Evolutionary conservation across 2,888 invertebrate species (phyloP), one percentile per base, ranked within the genome.

Genomic region (Caenorhabditis auriculariae): DNA sequence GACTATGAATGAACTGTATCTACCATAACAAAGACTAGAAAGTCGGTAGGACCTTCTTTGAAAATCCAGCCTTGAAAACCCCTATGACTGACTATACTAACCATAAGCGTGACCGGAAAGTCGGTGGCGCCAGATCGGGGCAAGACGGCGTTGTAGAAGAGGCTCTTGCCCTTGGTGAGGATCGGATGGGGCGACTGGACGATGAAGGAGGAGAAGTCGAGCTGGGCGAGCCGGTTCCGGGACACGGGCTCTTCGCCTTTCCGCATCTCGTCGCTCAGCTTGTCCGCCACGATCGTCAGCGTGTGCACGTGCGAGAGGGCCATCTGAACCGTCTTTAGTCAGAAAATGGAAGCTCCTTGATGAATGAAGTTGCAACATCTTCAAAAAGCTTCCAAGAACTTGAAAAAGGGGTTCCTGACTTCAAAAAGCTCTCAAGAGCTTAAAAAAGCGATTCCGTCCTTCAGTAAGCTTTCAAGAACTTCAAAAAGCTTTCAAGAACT

Each of bases 121-220:
- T 75, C 75, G 0, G 52, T 51, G 37, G 62, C 38, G 6, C 51
- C 54, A 9, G 57, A 54, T 12, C 66, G 55, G 2, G 73, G 66
- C 3, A 75, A 60, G 6, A 63, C 53, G 12, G 73, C 75, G 52
- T 75, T 73, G 50, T 75, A 75, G 43, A 75, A 67, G 24, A 68
- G 46, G 17, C 66, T 54, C 41, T 71, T 68, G 32, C 72, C 74
- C 44, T 75, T 75, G 17, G 70, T 67, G 2, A 75, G 56, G 6
- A 60, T 59, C 7, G 74, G 75, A 21, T 69, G 62, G 4, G 68
- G 50, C 9, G 69, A 66, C 21, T 66, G 59, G 42, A 75, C 60
- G 4, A 68, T 60, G 47, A 70, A 70, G 9, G 59, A 57, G 9
- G 60, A 54, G 44, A 70, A 70, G 32, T 70, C 66, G 23, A 70